Evolutionary conservation across 2,888 invertebrate species (phyloP), one percentile per base, ranked within the genome.

Genomic region (Bedellia somnulentella): DNA sequence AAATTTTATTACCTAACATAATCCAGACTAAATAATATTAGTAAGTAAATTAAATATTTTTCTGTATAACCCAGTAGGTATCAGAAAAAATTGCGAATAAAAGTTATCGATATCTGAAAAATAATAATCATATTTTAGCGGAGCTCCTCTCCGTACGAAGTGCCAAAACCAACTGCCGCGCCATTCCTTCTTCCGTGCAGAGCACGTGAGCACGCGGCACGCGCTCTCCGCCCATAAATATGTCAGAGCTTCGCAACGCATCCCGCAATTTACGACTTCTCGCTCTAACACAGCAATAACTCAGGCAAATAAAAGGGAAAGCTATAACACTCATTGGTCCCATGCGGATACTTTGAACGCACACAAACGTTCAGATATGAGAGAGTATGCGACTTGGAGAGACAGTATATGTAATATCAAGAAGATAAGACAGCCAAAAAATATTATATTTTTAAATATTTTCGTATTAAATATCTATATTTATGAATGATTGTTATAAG

Each of bases 321-420:
- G 75, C 71, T 73, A 73, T 75, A 66, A 71, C 62, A 52, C 55
- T 68, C 70, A 71, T 66, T 70, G 70, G 68, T 71, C 73, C 73
- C 73, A 57, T 61, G 73, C 64, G 73, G 62, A 71, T 71, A 68
- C 67, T 71, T 73, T 64, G 70, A 68, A 71, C 73, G 56, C 71
- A 75, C 75, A 73, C 73, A 64, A 46, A 50, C 47, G 54, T 48
- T 57, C 13, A 49, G 46, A 60, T 60, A 64, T 68, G 70, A 70
- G 67, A 61, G 70, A 64, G 70, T 71, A 63, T 70, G 68, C 66
- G 55, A 58, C 56, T 61, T 50, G 49, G 46, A 27, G 26, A 10
- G 8, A 15, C 10, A 26, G 26, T 36, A 36, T 27, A 36, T 15
- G 30, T 15, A 22, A 10, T 24, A 16, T 32, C 24, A n/a, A 24